A percentile compares a stretch with the other conserved stretches of the same genome.
These are phyloP conservation scores for Phocides pigmalion DNA, from an alignment of 1,140 invertebrate genomes.

Conservation along the genomic window DNA sequence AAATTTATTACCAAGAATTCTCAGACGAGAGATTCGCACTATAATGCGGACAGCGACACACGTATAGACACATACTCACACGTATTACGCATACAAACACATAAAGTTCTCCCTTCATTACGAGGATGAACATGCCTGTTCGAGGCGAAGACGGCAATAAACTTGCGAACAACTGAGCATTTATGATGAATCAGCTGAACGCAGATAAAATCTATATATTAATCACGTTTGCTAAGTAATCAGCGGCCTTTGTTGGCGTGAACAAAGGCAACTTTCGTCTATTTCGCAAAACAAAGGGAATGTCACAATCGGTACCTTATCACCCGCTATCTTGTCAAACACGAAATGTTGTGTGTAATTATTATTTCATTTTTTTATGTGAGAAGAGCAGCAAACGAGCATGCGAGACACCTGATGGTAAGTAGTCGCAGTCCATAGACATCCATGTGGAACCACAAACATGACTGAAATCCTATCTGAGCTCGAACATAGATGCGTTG, in stretches of 20 bases:
- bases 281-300: constrained; percentile 4
- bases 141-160: constrained; percentile 23
- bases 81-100: background rate
- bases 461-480: too few species aligned
- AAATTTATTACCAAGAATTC: background rate
- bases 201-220: constrained; percentile 26
- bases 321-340: background rate
- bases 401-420: too few species aligned
- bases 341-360: background rate
- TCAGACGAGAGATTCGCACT: background rate
- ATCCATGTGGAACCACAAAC: too few species aligned
- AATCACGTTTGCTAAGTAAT: constrained; percentile 29
- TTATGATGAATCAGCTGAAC: constrained; percentile 22
- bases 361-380: background rate
- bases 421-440: too few species aligned
- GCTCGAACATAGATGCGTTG: too few species aligned
- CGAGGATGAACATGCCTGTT: constrained; percentile 23
- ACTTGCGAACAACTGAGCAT: constrained; percentile 14
- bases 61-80: background rate
- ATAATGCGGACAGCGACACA: background rate
- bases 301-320: background rate
- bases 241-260: constrained; percentile 17
- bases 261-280: constrained; percentile 24
- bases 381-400: too few species aligned
- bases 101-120: constrained; percentile 9